Base-by-base conservation (phyloP, 1,140 invertebrate genomes). In the Apis laboriosa region DNA sequence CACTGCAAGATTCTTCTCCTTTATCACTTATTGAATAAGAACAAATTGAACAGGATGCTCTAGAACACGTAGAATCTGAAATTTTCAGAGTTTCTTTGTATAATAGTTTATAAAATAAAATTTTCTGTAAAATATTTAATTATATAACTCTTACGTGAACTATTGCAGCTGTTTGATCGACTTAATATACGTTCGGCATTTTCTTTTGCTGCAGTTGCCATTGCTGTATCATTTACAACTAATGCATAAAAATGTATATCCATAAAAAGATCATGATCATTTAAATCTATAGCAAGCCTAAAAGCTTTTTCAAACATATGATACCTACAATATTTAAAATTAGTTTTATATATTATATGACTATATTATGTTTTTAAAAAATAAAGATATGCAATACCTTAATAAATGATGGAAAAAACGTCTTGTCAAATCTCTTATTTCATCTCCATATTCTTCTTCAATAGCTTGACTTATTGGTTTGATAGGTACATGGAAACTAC, bases 271-370 rank as follows among this genome's bases (percentile, higher is more conserved):
- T 97, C 97, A 90, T 97, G 96, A 91, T 97, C 96, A 55, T 95
- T 95, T 76, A 98, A 95, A 92, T 98, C 97, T 87, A 98, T 97
- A 21, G 97, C 97, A 70, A 98, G 93, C 80, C 97, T 95, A 90
- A 98, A 97, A 15, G 98, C 97, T 90, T 98, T 98, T 90, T 98
- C 97, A 92, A 97, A 96, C 71, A 97, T 94, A 77, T 96, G 96
- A 90, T 97, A 96, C 83, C 97, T 97, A 84, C 13, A 84, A 83
- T 81, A 72, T 71, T 67, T 68, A 66, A 28, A 51, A 78, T 77
- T 58, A 58, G 67, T 82, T 64, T 67, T 80, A 24, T 58, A 43
- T 24, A 53, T 75, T 21, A 76, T 17, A 72, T 0, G 76, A 85
- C 63, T 49, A 17, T 55, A 55, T 55, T 34, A 34, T 3, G 34